Evolutionary conservation across 2,113 vertebrate species (phyloP).

Genomic region (Gambusia holbrooki): DNA sequence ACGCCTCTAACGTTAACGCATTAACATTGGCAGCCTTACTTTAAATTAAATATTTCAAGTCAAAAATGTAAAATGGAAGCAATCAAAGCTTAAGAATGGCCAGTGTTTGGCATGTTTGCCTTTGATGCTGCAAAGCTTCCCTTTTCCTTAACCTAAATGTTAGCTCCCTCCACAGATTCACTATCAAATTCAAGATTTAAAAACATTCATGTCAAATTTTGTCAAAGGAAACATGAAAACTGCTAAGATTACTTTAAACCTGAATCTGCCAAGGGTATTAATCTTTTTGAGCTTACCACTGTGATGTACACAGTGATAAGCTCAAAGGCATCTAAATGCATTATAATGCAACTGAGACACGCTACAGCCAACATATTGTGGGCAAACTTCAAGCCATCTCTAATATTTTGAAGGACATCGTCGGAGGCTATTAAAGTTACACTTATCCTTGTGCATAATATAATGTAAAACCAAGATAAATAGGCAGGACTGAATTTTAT

Average conservation of each 20-base stretch:
- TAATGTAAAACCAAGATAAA: slow-evolving; percentile 10
- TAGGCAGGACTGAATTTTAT: slow-evolving; percentile 34
- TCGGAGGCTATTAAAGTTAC: background rate
- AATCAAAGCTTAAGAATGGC: background rate
- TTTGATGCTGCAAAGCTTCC: too few species aligned
- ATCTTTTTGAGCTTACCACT: background rate
- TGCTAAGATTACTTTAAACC: background rate
- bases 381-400: background rate
- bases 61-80: background rate
- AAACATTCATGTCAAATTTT: background rate
- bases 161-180: background rate
- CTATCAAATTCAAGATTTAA: background rate
- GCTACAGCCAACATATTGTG: background rate
- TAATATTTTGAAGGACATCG: background rate
- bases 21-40: too few species aligned
- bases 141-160: background rate
- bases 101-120: too few species aligned
- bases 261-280: background rate
- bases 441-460: background rate
- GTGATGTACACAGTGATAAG: too few species aligned
- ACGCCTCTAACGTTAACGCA: too few species aligned
- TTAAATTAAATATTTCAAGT: too few species aligned
- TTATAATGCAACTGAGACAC: background rate
- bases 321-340: too few species aligned
- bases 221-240: background rate